Evolutionary conservation across 2,797 vertebrate species (phyloP), one percentile per base, ranked within the genome.

Genomic region (Malacoraja senta): DNA sequence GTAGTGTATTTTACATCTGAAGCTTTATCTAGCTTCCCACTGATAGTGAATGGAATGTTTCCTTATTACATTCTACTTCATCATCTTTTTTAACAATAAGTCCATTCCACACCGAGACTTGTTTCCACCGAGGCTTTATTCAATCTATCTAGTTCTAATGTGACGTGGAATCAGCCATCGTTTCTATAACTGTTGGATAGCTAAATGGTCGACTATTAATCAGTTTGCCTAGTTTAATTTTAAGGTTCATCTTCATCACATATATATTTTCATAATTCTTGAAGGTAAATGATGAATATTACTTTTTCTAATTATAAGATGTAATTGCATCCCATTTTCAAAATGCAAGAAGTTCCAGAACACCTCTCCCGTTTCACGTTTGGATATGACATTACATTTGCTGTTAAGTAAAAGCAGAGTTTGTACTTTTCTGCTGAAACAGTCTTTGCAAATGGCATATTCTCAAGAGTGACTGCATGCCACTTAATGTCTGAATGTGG

Each of bases 11-110:
- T 76, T 92, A 26, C 44, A 74, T 58, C 68, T 76, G 15, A 12
- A 92, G 90, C 29, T 74, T 92, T 24, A 74, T 76, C 90, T 92
- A 74, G 71, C 35, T 76, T 76, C 90, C 71, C 19, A 74, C n/a
- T 88, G 84, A 35, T 68, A 88, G 63, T 88, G 3, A 65, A 35
- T 88, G 35, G n/a, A 88, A 88, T 68, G 84, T 68, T 88, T 68
- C 84, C 61, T 29, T 21, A 21, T 10, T 38, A 0, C 65, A 35
- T 17, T 38, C 10, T 72, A 53, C 7, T 3, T 13, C 53, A 53
- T 83, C 53, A 4, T 83, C 8, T 19, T 44, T 21, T 61, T 84
- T 84, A 35, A 84, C 9, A 61, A 84, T 10, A 26, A 76, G 26
- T 53, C 38, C 44, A 17, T 24, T 58, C 71, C 72, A 76, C 76